Conservation (phyloP, 2,797 vertebrate species). For the Nannoperca australis region DNA sequence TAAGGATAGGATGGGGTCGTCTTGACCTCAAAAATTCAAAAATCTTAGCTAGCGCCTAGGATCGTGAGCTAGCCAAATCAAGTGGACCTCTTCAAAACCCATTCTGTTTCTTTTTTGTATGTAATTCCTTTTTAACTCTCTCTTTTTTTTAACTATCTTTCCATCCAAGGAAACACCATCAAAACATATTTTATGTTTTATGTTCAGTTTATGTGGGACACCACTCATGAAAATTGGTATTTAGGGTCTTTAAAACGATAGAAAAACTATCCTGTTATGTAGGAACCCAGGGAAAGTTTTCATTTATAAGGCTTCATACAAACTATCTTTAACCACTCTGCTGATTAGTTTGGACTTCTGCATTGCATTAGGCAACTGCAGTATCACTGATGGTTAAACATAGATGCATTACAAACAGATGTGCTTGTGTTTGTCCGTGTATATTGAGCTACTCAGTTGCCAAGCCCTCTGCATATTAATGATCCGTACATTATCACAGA, state of each 20-base stretch:
- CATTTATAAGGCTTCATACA: neutral
- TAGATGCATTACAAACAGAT: neutral
- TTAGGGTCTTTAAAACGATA: neutral
- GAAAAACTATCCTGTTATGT: neutral
- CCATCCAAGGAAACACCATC: neutral
- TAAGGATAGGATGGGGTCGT: neutral
- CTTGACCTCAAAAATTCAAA: neutral
- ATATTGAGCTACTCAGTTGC: slow-evolving; percentile 19
- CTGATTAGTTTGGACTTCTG: neutral
- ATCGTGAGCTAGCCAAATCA: neutral
- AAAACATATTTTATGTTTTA: too few species aligned
- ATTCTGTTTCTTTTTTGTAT: too few species aligned
- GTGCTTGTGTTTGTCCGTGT: slow-evolving; percentile 23
- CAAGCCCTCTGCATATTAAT: slow-evolving; percentile 27
- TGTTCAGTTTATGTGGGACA: neutral
- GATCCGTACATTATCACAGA: slow-evolving; percentile 25
- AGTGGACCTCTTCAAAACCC: neutral
- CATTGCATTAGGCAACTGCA: neutral
- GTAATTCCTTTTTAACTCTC: neutral
- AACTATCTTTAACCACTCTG: neutral
- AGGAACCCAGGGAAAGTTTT: neutral
- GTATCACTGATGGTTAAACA: slow-evolving; percentile 1
- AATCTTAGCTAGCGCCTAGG: neutral
- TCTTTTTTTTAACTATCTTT: neutral
- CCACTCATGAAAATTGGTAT: neutral